Conservation (phyloP, 1,140 invertebrate genomes). For the Psix sp. region DNA sequence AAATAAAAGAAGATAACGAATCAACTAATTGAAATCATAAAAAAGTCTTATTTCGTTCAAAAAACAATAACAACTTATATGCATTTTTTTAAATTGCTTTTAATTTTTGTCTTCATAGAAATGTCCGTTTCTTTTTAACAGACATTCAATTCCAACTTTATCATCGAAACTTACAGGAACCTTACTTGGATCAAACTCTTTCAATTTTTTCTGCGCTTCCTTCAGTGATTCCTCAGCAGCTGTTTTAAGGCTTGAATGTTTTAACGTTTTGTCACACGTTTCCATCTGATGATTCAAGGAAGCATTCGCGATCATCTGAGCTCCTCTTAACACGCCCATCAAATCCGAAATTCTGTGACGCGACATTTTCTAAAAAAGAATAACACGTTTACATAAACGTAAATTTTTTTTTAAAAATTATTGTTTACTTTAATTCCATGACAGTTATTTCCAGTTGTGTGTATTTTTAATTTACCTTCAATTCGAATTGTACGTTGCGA, state of each 20-base stretch:
- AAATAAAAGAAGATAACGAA: too few species aligned
- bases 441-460: too few species aligned
- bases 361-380: slow-evolving; percentile 63
- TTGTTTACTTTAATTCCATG: neutral
- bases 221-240: slow-evolving; percentile 60
- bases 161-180: slow-evolving; percentile 74
- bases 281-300: slow-evolving; percentile 67
- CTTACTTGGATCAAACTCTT: slow-evolving; percentile 72
- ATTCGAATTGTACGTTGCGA: too few species aligned
- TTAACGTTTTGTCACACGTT: slow-evolving; percentile 58
- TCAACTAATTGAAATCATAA: too few species aligned
- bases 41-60: too few species aligned
- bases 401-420: neutral
- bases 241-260: slow-evolving; percentile 67
- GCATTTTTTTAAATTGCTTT: too few species aligned
- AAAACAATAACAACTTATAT: too few species aligned
- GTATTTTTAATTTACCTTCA: too few species aligned
- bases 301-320: slow-evolving; percentile 65
- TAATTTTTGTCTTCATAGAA: too few species aligned
- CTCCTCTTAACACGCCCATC: slow-evolving; percentile 67
- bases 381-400: neutral
- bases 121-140: neutral
- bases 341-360: slow-evolving; percentile 67
- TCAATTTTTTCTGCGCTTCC: slow-evolving; percentile 58
- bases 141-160: neutral